Conservation (phyloP, 2,797 vertebrate species). For the Ctenopoma kingsleyae region DNA sequence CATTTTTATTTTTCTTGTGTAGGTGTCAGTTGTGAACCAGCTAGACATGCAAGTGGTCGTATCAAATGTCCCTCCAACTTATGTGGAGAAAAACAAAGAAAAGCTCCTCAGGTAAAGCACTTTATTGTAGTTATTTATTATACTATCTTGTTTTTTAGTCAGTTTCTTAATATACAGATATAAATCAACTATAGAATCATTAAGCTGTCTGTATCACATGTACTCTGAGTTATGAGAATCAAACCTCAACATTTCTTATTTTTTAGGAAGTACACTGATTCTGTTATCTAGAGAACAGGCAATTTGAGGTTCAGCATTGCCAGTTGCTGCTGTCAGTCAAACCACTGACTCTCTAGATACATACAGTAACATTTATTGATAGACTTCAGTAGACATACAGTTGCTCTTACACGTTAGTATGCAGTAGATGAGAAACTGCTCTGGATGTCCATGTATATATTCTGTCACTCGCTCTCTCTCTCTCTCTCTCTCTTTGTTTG, state of each 20-base stretch:
- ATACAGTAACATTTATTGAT: background rate
- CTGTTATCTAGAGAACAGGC: background rate
- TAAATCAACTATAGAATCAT: background rate
- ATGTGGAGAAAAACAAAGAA: slow-evolving; percentile 96
- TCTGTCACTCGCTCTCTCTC: too few relatives aligned
- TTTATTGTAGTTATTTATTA: background rate
- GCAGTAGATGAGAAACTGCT: background rate
- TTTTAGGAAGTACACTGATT: background rate
- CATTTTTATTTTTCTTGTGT: slow-evolving; percentile 30
- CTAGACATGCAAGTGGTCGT: slow-evolving; percentile 99
- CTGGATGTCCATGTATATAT: background rate
- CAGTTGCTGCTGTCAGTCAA: background rate
- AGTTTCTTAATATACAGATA: too few relatives aligned
- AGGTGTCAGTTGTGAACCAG: slow-evolving; percentile 99
- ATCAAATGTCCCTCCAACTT: slow-evolving; percentile 94
- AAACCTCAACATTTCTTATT: too few relatives aligned
- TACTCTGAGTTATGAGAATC: too few relatives aligned
- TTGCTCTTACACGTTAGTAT: background rate
- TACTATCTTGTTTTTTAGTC: background rate
- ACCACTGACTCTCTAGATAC: background rate
- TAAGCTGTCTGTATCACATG: too few relatives aligned
- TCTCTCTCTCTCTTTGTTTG: background rate
- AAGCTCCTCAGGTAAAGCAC: slow-evolving; percentile 91
- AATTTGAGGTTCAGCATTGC: background rate
- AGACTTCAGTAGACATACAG: background rate